Base-by-base conservation (phyloP, 2,888 invertebrate genomes). In the Quadriops clusia region DNA sequence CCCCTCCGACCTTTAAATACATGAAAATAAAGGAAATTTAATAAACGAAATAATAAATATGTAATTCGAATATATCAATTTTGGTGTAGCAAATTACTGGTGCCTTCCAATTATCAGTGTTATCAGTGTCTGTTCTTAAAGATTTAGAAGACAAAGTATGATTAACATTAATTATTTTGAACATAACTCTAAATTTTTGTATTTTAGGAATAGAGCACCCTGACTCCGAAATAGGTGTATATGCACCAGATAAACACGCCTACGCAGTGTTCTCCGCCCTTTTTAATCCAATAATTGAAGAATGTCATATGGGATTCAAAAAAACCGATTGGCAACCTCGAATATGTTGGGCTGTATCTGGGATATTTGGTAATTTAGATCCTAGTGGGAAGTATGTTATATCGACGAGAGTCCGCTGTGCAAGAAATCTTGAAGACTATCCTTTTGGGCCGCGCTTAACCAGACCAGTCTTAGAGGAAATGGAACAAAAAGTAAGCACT, bases 361-460 rank as follows among this genome's bases (percentile, higher is more conserved):
- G 58, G 38, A 54, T 60, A 2, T 11, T 64, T 63, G 41, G 46
- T 33, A 68, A 76, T 51, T 58, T 78, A 36, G 77, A 79, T 55
- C 74, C 77, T 3, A 51, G 51, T 9, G 60, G 57, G 15, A 51
- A 71, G 40, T 74, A 63, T 56, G 67, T 82, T 38, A 63, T 77
- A 50, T 74, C 75, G 11, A 78, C 76, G 30, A 66, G 78, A 44
- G 68, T 79, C 17, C 63, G 77, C 34, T 74, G 74, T 50, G 77
- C 73, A 22, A 65, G 78, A 44, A 71, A 70, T 23, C 37, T 69
- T 27, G 53, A 60, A 39, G 73, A 72, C 34, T 77, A 68, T 52
- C 74, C 75, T 7, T 75, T 79, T 60, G 75, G 76, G 61, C 76
- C 77, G 8, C 70, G 70, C 45, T 61, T 77, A 49, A 73, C 67